Percentiles rank a stretch among this genome's conserved stretches.
Evolutionary conservation across 2,888 invertebrate species (phyloP).

Genomic region (Choreutis nemorana): DNA sequence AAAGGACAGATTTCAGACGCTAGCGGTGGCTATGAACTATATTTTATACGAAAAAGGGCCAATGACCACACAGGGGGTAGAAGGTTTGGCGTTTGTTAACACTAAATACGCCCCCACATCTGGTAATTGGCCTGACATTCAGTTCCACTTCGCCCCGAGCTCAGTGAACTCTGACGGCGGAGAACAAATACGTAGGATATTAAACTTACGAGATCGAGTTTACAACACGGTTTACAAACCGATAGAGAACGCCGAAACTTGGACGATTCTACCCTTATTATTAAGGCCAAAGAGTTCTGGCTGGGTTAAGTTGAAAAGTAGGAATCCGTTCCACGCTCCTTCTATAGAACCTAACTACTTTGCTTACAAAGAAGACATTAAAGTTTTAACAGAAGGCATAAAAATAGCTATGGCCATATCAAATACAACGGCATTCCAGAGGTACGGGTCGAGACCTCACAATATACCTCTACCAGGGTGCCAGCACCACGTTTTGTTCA

Average conservation of each 20-base stretch:
- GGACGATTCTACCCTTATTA: conserved; percentile 83
- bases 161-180: conserved; percentile 85
- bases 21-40: conserved; percentile 82
- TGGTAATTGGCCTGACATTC: conserved; percentile 83
- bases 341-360: conserved; percentile 93
- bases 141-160: conserved; percentile 87
- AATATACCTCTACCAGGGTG: conserved; percentile 86
- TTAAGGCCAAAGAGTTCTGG: conserved; percentile 89
- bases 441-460: conserved; percentile 81
- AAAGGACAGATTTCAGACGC: conserved; percentile 78
- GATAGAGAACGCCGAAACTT: conserved; percentile 78
- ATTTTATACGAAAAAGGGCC: conserved; percentile 83
- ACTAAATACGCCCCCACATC: conserved; percentile 83
- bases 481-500: conserved; percentile 72
- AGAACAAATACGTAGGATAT: conserved; percentile 78
- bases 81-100: conserved; percentile 87
- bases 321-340: conserved; percentile 83
- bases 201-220: conserved; percentile 79
- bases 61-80: conserved; percentile 84
- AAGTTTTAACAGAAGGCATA: conserved; percentile 83
- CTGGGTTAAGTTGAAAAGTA: conserved; percentile 81
- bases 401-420: conserved; percentile 83
- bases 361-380: conserved; percentile 81
- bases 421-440: conserved; percentile 79
- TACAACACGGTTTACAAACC: conserved; percentile 89